Evolutionary conservation across 2,888 invertebrate species (phyloP).

Genomic region (Carcina quercana): DNA sequence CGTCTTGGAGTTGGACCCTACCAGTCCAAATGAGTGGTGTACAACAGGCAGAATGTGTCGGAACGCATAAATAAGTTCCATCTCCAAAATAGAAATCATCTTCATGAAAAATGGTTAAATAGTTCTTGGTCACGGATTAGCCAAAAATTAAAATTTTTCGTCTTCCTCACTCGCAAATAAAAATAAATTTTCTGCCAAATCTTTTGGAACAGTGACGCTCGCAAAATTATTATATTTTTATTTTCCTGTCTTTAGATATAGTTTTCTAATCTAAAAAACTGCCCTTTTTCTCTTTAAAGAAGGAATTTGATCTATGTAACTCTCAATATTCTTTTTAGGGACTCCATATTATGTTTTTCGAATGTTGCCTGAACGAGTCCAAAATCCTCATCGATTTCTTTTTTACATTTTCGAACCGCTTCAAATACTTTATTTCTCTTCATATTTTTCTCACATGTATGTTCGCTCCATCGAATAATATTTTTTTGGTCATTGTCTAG

Average conservation of each 20-base stretch:
- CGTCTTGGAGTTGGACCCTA: slow-evolving; percentile 5
- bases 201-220: not conserved
- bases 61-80: slow-evolving; percentile 1
- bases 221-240: not conserved
- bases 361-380: not conserved
- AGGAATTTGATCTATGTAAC: slow-evolving; percentile 1
- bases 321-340: not conserved
- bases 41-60: slow-evolving; percentile 8
- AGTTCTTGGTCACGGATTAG: not conserved
- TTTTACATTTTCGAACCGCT: not conserved
- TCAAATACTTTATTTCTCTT: not conserved
- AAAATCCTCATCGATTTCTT: not conserved
- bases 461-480: not conserved
- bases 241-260: not conserved
- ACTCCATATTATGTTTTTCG: slow-evolving; percentile 1
- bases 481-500: not conserved
- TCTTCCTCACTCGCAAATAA: not conserved
- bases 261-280: not conserved
- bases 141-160: not conserved
- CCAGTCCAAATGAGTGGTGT: slow-evolving; percentile 5
- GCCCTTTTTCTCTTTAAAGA: not conserved
- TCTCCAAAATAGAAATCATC: slow-evolving; percentile 1
- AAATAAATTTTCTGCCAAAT: not conserved
- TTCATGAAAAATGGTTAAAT: not conserved
- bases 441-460: not conserved